Evolutionary conservation across 2,888 invertebrate genomes (phyloP).

Genomic region (Cepaea hortensis): DNA sequence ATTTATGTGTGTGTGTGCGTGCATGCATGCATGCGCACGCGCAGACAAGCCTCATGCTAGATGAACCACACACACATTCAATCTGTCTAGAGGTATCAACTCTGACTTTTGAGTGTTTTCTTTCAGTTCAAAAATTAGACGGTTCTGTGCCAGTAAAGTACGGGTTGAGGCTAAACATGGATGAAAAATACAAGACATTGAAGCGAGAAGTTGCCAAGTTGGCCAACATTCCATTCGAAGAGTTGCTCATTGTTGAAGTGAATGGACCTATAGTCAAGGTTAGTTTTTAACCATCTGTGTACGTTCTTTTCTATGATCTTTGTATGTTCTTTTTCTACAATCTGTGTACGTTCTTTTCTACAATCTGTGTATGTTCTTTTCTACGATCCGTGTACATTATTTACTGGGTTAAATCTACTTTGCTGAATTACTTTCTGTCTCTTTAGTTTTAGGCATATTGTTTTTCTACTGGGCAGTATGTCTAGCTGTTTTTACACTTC

Average conservation of each 20-base stretch:
- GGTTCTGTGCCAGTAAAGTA: slow-evolving; percentile 90
- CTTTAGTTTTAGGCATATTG: too few species aligned
- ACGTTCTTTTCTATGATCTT: neutral
- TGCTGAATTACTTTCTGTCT: too few species aligned
- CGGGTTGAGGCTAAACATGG: slow-evolving; percentile 88
- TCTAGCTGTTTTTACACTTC: too few species aligned
- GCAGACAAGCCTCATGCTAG: too few species aligned
- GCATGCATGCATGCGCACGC: too few species aligned
- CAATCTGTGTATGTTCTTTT: too few species aligned
- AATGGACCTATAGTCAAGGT: slow-evolving; percentile 83
- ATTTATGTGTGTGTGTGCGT: too few species aligned
- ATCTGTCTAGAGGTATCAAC: too few species aligned
- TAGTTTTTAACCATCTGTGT: slow-evolving; percentile 37
- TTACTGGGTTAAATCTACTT: too few species aligned
- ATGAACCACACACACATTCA: neutral
- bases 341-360: too few species aligned
- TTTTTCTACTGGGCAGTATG: too few species aligned
- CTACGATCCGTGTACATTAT: too few species aligned
- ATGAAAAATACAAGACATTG: slow-evolving; percentile 86
- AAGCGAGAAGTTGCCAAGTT: slow-evolving; percentile 82
- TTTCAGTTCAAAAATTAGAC: slow-evolving; percentile 78
- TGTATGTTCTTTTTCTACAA: neutral
- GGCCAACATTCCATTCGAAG: slow-evolving; percentile 74
- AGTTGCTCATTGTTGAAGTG: slow-evolving; percentile 85
- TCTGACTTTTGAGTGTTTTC: neutral